Conservation (phyloP, 92 coral and sea anemone species). For the Micromussa lordhowensis region DNA sequence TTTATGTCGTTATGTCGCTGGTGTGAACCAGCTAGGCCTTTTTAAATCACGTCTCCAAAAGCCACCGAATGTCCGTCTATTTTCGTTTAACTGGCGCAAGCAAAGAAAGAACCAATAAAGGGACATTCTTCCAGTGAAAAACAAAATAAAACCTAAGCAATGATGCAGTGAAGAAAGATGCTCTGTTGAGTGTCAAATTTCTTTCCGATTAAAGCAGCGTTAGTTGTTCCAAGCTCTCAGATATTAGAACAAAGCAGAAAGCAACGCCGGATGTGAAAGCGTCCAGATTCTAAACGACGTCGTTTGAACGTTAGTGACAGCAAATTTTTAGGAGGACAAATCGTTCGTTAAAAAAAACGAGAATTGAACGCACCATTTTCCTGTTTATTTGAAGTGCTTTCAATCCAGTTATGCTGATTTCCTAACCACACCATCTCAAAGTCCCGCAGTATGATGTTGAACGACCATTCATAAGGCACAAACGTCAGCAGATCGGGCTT, state of each 20-base stretch:
- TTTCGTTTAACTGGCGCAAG: too few species aligned
- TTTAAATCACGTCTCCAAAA: too few species aligned
- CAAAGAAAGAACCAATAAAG: too few species aligned
- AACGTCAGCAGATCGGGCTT: constrained; percentile 90
- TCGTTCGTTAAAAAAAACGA: neutral
- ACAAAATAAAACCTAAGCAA: too few species aligned
- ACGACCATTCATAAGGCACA: constrained; percentile 97
- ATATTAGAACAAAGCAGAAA: neutral
- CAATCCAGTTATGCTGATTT: constrained; percentile 95
- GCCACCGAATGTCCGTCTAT: too few species aligned
- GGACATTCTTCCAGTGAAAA: too few species aligned
- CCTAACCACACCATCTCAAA: constrained; percentile 99
- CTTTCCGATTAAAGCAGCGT: neutral
- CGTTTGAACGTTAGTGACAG: too few species aligned
- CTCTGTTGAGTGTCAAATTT: too few species aligned
- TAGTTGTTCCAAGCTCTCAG: neutral
- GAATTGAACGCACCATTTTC: constrained; percentile 77
- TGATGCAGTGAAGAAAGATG: too few species aligned
- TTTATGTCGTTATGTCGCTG: too few species aligned
- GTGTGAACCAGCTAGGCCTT: too few species aligned
- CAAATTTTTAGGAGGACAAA: too few species aligned
- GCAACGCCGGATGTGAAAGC: neutral
- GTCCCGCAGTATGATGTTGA: constrained; percentile 88
- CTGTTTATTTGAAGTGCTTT: constrained; percentile 86
- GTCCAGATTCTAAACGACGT: neutral